Base-by-base conservation (phyloP, 92 coral and sea anemone species). In the Galaxea fascicularis region DNA sequence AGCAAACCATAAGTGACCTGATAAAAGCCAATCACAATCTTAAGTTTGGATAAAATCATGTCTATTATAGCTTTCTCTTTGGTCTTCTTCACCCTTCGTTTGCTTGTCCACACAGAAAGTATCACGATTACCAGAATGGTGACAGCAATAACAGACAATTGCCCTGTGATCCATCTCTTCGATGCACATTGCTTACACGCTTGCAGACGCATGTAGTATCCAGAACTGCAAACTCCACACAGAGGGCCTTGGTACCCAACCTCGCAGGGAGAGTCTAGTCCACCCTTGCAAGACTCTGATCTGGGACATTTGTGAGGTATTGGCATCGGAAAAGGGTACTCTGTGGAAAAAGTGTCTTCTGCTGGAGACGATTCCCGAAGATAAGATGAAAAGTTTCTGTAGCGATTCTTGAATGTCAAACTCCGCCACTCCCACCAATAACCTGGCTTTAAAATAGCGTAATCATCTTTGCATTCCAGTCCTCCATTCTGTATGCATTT, bases 11-110 rank as follows among this genome's bases (percentile, higher is more conserved):
- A 89, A 0, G 92, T 77, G 13, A 89, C 77, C 28, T 89, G 92
- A 25, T 84, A 89, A 57, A 89, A 89, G 31, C 92, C 76, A 30
- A 89, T 78, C 0, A 89, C 67, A 20, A 89, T 89, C 52, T 89
- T 89, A 25, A 89, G 44, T 46, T 86, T 79, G 65, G 92, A 81
- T 27, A 89, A 58, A 16, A 82, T 31, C 17, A 79, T 58, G 52
- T 85, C 92, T 18, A 62, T 66, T 18, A 53, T 26, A 11, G 68
- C 63, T 51, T 89, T 79, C 3, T 28, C 74, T 25, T 52, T 44
- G 11, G 39, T 72, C 47, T 78, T 84, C 27, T 22, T 84, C 18
- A 70, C 18, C 11, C 65, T 57, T 13, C 79, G 82, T 52, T 27
- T 47, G 10, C 85, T 7, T 2, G 71, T 53, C 64, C 74, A 67